Percentiles rank a stretch among this genome's conserved stretches.
phyloP scores from a whole-genome alignment of 2,113 vertebrate species.

The Condylura cristata region DNA sequence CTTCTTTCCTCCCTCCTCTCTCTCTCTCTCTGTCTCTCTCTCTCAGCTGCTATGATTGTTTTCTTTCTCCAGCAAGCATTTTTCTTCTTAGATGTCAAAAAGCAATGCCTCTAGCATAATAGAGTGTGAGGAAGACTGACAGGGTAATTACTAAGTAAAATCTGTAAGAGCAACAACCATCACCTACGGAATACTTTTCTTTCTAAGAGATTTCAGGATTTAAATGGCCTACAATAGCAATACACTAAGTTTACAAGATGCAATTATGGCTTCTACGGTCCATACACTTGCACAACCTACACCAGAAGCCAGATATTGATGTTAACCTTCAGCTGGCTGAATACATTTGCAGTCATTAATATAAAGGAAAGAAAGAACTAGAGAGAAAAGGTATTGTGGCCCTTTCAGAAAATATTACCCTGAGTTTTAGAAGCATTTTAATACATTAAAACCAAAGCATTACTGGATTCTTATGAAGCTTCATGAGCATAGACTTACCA shows the following conservation, averaged over 20 bases:
- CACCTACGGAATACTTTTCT: not conserved
- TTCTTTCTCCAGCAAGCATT: conserved; percentile 13
- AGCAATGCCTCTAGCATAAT: not conserved
- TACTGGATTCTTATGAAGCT: not conserved
- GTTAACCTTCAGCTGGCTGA: rapidly evolving
- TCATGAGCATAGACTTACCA: not conserved
- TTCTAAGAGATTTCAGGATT: not conserved
- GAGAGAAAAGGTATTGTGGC: not conserved
- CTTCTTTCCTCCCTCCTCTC: no score
- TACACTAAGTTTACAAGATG: not conserved
- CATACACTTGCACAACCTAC: not conserved
- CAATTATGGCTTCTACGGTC: not conserved
- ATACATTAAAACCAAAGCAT: not conserved
- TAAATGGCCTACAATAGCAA: not conserved
- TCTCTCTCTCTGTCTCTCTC: no score
- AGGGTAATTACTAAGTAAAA: not conserved
- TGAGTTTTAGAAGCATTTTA: not conserved
- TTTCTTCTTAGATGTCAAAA: not conserved
- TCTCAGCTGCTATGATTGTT: not conserved
- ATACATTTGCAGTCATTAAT: not conserved
- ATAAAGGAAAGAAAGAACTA: not conserved
- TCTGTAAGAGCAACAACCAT: not conserved
- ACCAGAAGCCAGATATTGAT: not conserved
- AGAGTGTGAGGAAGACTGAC: not conserved
- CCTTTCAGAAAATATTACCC: not conserved